A percentile compares a stretch with the other conserved stretches of the same genome.
These are phyloP conservation scores for Callyntrura sp. DNA, from an alignment of 2,888 invertebrate genomes.

Conservation along the genomic window DNA sequence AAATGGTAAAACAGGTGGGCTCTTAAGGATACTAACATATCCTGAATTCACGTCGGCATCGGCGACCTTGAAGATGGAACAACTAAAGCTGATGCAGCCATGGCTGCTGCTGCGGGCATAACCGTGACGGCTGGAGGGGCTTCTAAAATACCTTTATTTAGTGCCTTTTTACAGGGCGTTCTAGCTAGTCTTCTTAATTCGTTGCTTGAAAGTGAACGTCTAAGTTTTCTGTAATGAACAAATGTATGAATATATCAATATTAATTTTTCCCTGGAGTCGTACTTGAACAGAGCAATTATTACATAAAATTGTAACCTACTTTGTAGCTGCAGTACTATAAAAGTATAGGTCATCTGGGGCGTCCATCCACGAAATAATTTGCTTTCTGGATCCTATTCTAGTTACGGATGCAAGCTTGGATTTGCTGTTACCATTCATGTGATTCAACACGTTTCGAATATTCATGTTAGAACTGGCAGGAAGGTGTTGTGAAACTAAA, in stretches of 20 bases:
- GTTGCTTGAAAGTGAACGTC: slow-evolving; percentile 92
- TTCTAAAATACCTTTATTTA: slow-evolving; percentile 76
- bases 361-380: slow-evolving; percentile 99
- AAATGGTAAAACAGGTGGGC: slow-evolving; percentile 61
- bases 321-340: slow-evolving; percentile 95
- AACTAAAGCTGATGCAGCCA: slow-evolving; percentile 77
- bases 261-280: too few species aligned
- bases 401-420: slow-evolving; percentile 91
- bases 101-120: slow-evolving; percentile 74
- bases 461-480: slow-evolving; percentile 82
- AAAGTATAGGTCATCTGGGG: slow-evolving; percentile 95
- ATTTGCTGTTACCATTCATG: slow-evolving; percentile 89
- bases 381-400: slow-evolving; percentile 90
- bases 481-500: slow-evolving; percentile 79
- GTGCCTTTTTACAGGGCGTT: slow-evolving; percentile 89
- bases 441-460: slow-evolving; percentile 85
- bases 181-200: slow-evolving; percentile 94
- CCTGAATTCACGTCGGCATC: slow-evolving; percentile 70
- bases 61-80: slow-evolving; percentile 78
- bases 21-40: slow-evolving; percentile 4
- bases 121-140: slow-evolving; percentile 73
- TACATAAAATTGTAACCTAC: slow-evolving; percentile 87
- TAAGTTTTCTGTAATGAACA: slow-evolving; percentile 89
- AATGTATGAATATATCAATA: neutral
- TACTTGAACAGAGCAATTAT: too few species aligned